A percentile compares a stretch with the other conserved stretches of the same genome.
Conservation (phyloP, 2,888 invertebrate genomes). For the Caenorhabditis imperialis region DNA sequence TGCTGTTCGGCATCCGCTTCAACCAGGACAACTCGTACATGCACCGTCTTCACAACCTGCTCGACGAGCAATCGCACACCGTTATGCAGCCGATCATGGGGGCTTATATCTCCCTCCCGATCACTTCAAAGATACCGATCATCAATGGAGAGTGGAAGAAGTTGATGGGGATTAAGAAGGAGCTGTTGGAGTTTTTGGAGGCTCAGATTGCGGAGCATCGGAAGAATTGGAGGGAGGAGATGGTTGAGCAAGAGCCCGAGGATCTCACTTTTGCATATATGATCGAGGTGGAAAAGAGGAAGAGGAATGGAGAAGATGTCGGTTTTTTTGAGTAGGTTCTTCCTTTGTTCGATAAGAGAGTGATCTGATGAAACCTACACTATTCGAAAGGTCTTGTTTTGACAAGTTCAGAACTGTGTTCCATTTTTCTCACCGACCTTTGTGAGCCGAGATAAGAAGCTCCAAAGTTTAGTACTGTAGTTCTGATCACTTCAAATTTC, state of each 20-base stretch:
- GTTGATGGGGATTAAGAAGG: conserved; percentile 66
- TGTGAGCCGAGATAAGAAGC: too few relatives aligned
- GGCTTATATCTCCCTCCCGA: conserved; percentile 72
- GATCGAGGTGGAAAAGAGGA: conserved; percentile 72
- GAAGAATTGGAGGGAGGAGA: conserved; percentile 43
- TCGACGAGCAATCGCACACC: conserved; percentile 70
- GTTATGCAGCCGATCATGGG: conserved; percentile 73
- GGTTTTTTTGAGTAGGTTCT: conserved; percentile 69
- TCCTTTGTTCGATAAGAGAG: too few relatives aligned
- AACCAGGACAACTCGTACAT: conserved; percentile 69
- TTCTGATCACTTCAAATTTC: too few relatives aligned
- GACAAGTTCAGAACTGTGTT: too few relatives aligned
- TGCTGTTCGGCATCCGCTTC: conserved; percentile 74
- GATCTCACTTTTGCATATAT: conserved; percentile 76
- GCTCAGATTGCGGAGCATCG: conserved; percentile 67
- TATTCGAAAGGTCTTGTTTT: too few relatives aligned
- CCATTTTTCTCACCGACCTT: too few relatives aligned
- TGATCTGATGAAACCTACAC: too few relatives aligned
- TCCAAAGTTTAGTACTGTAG: too few relatives aligned
- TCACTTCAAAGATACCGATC: conserved; percentile 69
- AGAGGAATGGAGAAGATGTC: conserved; percentile 59
- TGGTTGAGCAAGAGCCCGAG: conserved; percentile 56
- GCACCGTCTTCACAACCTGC: conserved; percentile 68
- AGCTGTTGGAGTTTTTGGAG: conserved; percentile 68
- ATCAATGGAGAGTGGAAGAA: conserved; percentile 71